Evolutionary conservation across 1,140 invertebrate genomes (phyloP).

Genomic region (Zaprionus tsacasi): DNA sequence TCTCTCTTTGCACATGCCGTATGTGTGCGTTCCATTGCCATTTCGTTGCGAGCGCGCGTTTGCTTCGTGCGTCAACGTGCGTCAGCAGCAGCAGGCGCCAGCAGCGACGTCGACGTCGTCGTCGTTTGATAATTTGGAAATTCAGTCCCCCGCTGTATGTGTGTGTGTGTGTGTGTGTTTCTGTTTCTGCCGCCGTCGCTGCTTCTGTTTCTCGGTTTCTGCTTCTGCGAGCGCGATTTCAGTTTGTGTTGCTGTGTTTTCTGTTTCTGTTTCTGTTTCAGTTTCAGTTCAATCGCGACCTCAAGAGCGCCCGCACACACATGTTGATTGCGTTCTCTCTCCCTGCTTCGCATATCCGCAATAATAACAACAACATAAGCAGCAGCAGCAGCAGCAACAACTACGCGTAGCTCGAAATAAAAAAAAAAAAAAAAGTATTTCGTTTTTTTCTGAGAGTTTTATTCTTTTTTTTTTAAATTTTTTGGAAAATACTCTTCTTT

Average conservation of each 20-base stretch:
- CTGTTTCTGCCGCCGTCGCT: slow-evolving; percentile 51
- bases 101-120: slow-evolving; percentile 4
- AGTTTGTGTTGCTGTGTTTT: slow-evolving; percentile 15
- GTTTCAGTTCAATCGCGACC: slow-evolving; percentile 69
- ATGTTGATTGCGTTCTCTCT: slow-evolving; percentile 30
- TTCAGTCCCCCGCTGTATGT: slow-evolving; percentile 21
- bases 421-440: slow-evolving; percentile 35
- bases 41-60: slow-evolving; percentile 17
- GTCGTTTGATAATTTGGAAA: slow-evolving; percentile 46
- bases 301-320: slow-evolving; percentile 70
- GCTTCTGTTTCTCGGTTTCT: slow-evolving; percentile 51
- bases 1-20: slow-evolving; percentile 9
- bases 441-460: background rate
- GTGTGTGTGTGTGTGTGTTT: slow-evolving; percentile 10
- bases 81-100: slow-evolving; percentile 32
- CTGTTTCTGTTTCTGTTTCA: slow-evolving; percentile 21
- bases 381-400: slow-evolving; percentile 32
- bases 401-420: slow-evolving; percentile 20
- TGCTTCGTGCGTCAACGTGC: slow-evolving; percentile 21
- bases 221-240: slow-evolving; percentile 62
- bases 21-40: slow-evolving; percentile 31
- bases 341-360: slow-evolving; percentile 24
- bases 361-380: slow-evolving; percentile 22
- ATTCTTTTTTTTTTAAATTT: slow-evolving; percentile 12
- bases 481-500: slow-evolving; percentile 10